Evolutionary conservation across 2,888 invertebrate species (phyloP).

Genomic region (Ophonus ardosiacus): DNA sequence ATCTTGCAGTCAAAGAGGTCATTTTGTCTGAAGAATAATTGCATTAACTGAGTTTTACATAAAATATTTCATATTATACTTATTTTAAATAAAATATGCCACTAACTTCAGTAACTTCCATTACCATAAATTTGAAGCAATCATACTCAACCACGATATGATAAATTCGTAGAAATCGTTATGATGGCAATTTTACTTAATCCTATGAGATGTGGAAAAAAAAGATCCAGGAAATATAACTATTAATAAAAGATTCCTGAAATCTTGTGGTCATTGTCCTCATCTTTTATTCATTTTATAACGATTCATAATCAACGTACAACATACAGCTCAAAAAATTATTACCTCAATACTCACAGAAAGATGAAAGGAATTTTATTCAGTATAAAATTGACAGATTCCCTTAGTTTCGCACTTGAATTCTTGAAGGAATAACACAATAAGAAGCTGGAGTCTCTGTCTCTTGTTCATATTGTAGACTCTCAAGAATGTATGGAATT

Average conservation of each 20-base stretch:
- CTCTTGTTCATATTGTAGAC: background rate
- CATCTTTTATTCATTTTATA: background rate
- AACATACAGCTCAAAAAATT: background rate
- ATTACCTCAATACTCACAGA: background rate
- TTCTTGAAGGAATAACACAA: slow-evolving; percentile 25
- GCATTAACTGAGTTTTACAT: too few relatives aligned
- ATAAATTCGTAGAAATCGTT: background rate
- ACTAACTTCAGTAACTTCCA: too few relatives aligned
- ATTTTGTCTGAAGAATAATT: too few relatives aligned
- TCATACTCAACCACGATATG: too few relatives aligned
- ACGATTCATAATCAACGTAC: background rate
- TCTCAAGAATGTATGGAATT: slow-evolving; percentile 49
- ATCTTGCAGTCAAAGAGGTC: too few relatives aligned
- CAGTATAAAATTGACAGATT: slow-evolving; percentile 9
- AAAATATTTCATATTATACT: background rate
- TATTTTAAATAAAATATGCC: too few relatives aligned
- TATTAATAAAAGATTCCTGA: background rate
- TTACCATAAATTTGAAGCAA: too few relatives aligned
- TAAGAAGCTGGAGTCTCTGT: background rate
- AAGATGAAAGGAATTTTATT: slow-evolving; percentile 3
- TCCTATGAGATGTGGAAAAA: background rate
- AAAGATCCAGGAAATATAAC: too few relatives aligned
- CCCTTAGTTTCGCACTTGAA: background rate
- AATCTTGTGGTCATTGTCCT: slow-evolving; percentile 2
- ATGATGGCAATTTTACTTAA: background rate